A percentile compares a stretch with the other conserved stretches of the same genome.
Conservation (phyloP, 2,797 vertebrate genomes). For the Orientallactaga sibirica region DNA sequence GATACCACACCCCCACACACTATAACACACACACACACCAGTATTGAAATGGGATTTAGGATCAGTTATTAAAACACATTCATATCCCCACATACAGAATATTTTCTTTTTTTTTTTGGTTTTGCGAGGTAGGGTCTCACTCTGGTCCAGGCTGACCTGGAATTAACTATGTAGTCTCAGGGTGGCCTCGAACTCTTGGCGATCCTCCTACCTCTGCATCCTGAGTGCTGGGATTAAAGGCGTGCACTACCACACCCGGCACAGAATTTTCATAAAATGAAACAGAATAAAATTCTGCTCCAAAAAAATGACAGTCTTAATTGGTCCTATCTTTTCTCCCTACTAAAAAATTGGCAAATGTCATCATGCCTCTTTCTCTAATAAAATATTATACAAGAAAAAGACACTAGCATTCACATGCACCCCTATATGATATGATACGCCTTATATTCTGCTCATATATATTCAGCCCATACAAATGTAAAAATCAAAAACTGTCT, state of each 20-base stretch:
- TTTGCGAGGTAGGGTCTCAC: no score
- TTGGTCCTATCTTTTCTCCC: constrained; percentile 29
- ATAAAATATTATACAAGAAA: constrained; percentile 6
- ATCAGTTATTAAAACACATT: constrained; percentile 23
- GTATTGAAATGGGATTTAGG: constrained; percentile 27
- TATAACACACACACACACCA: no score
- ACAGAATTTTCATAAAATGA: constrained; percentile 45
- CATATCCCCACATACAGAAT: constrained; percentile 11
- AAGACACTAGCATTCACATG: neutral
- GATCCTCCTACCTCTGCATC: no score
- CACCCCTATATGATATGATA: neutral
- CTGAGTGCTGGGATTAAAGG: no score
- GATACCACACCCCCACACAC: no score
- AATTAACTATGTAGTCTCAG: no score
- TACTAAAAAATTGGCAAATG: neutral
- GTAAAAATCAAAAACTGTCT: neutral
- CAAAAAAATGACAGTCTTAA: constrained; percentile 21
- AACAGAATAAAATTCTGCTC: constrained; percentile 58
- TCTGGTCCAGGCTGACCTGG: no score
- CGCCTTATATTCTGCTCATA: neutral
- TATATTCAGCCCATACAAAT: neutral
- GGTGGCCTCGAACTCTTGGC: no score
- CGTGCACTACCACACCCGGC: no score
- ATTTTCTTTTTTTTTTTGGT: neutral
- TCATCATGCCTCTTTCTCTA: constrained; percentile 16